These are phyloP conservation scores for western clawed frog (Xenopus tropicalis) DNA, from an alignment of 2,113 vertebrate genomes.

Conservation along the genomic window UCB_Xtro_10.0 CM004446.2:15984001-15984500, in stretches of 20 bases:
- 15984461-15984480: not conserved
- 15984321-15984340: constrained; percentile 81
- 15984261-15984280: constrained; percentile 68
- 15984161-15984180: constrained; percentile 63
- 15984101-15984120: no score
- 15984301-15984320: constrained; percentile 79
- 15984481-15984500: not conserved
- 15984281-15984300: constrained; percentile 56
- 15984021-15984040: no score
- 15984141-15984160: no score
- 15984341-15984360: constrained; percentile 75
- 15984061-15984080: no score
- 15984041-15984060: no score
- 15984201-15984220: constrained; percentile 88
- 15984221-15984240: constrained; percentile 79
- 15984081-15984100: no score
- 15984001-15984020: no score
- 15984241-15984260: constrained; percentile 72
- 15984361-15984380: constrained; percentile 83
- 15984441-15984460: no score
- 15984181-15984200: constrained; percentile 82
- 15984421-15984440: no score
- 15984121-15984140: no score
- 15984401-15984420: constrained; percentile 55
- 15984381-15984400: constrained; percentile 69